Conservation (phyloP, 2,797 vertebrate species). For the Picus viridis region DNA sequence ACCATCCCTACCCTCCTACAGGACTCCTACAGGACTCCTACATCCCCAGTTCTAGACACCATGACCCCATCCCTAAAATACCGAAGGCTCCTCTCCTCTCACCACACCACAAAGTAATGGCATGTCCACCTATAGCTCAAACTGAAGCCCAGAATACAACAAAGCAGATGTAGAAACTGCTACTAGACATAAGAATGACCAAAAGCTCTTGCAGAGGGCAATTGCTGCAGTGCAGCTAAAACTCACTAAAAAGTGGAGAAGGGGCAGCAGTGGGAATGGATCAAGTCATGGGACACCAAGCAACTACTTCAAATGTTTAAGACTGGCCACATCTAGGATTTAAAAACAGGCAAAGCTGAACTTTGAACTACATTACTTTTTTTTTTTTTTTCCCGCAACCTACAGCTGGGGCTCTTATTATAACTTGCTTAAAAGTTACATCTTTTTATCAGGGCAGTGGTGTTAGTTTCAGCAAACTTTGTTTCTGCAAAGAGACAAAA, state of each 20-base stretch:
- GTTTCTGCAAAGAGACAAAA: not conserved
- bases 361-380: not conserved
- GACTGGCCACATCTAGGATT: not conserved
- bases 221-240: not conserved
- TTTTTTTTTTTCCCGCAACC: not conserved
- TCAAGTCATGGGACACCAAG: not conserved
- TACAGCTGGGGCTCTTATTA: not conserved
- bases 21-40: not conserved
- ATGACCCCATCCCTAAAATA: not conserved
- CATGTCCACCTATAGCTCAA: not conserved
- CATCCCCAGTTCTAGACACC: not conserved
- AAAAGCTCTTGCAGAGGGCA: not conserved
- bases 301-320: not conserved
- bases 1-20: not conserved
- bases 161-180: not conserved
- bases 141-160: not conserved
- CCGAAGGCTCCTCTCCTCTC: not conserved
- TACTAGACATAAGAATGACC: accelerated
- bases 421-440: not conserved
- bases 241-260: not conserved
- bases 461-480: not conserved
- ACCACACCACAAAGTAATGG: not conserved
- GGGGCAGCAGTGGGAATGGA: not conserved
- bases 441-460: not conserved
- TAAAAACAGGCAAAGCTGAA: not conserved